Conservation (phyloP, 64 coral and sea anemone genomes). For the Stylophora pistillata region DNA sequence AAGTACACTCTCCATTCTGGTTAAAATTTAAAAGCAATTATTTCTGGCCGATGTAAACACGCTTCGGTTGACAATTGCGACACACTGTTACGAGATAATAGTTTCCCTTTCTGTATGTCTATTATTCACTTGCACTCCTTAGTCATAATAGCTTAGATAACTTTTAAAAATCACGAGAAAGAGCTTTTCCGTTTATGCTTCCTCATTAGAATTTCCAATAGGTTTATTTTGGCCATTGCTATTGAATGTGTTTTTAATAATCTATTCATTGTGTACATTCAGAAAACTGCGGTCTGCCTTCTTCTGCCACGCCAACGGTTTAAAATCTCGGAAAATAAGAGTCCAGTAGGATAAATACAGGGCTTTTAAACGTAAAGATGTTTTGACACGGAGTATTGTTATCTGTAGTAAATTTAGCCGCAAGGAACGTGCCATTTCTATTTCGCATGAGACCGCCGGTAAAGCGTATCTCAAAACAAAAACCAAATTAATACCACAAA, state of each 20-base stretch:
- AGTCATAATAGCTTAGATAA: slow-evolving; percentile 54
- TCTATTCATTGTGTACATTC: slow-evolving; percentile 96
- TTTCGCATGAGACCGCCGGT: slow-evolving; percentile 71
- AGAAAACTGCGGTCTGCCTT: slow-evolving; percentile 64
- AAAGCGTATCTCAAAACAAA: slow-evolving; percentile 91
- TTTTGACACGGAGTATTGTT: neutral
- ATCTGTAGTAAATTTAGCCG: slow-evolving; percentile 38
- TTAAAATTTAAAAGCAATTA: slow-evolving; percentile 50
- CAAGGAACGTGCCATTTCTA: slow-evolving; percentile 54
- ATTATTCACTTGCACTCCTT: slow-evolving; percentile 50
- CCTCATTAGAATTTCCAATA: slow-evolving; percentile 96
- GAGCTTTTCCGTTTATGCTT: slow-evolving; percentile 28
- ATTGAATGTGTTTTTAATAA: slow-evolving; percentile 99
- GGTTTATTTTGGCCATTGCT: slow-evolving; percentile 83
- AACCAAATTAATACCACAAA: slow-evolving; percentile 98
- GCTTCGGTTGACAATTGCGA: slow-evolving; percentile 30
- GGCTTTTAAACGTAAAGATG: slow-evolving; percentile 3
- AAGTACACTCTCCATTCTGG: slow-evolving; percentile 4
- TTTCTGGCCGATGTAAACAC: slow-evolving; percentile 44
- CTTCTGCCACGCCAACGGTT: slow-evolving; percentile 1
- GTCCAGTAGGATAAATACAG: neutral
- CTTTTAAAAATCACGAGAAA: slow-evolving; percentile 46
- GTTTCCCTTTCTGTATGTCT: slow-evolving; percentile 24
- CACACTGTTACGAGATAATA: slow-evolving; percentile 58
- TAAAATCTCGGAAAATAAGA: neutral